Evolutionary conservation across 2,797 vertebrate genomes (phyloP), one percentile per base, ranked within the genome.

Genomic region (Pelochelys cantorii): DNA sequence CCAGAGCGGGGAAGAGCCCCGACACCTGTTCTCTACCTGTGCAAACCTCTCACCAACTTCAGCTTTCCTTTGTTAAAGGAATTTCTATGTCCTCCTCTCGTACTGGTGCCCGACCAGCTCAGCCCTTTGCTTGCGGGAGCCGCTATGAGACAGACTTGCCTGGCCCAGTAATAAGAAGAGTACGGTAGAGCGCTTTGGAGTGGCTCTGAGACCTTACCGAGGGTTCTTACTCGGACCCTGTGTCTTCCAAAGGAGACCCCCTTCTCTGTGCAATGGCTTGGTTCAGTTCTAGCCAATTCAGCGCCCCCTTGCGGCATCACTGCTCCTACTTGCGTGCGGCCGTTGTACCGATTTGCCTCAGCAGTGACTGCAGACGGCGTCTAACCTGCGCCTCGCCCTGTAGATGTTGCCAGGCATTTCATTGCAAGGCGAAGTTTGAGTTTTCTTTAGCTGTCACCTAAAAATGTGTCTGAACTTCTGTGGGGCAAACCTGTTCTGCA

Each of bases 171-270:
- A 54, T 20, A 59, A 37, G 62, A 87, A 15, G 0, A 37, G 75
- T 54, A 56, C 6, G 7, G 52, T 25, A 34, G 68, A 1, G 0
- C 0, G 0, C 5, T 65, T 20, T 56, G 56, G 31, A 84, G 71
- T 37, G 2, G 7, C 14, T 13, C 89, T 13, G 9, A 31, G 29
- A 5, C 74, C 92, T 97, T 96, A 95, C 97, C 96, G 96, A 93
- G 11, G 62, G 71, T 5, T 59, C 22, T 74, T 89, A 80, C 89
- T 93, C 77, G 29, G 42, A 75, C 31, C 81, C 65, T 29, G 29
- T 60, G 11, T 79, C 60, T 84, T 84, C 77, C 88, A 85, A 83
- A 27, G 95, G 95, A 90, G 91, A 92, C 96, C 56, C 56, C 93
- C 90, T 80, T 93, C 62, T 62, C 57, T 52, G 57, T 90, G 84